Evolutionary conservation across 2,797 vertebrate species (phyloP), one percentile per base, ranked within the genome.

Genomic region (Takifugu rubripes): DNA sequence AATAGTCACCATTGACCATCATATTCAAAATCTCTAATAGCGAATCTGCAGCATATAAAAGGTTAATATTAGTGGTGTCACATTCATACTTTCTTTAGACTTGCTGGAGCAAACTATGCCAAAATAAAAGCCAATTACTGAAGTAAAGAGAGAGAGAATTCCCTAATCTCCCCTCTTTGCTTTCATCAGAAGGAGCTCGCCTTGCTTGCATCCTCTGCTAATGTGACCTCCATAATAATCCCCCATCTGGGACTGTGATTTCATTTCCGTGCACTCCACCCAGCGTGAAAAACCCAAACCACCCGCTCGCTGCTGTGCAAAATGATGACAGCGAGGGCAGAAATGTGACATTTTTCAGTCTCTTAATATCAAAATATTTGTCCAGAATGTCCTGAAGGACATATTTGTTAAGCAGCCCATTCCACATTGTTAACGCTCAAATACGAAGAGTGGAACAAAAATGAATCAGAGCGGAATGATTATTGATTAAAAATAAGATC

Each of bases 81-180:
- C 36, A 40, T 42, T 27, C 29, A 56, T 45, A 6, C 48, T 53
- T 59, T 55, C 49, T 54, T 40, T 40, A 10, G 12, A 40, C 36
- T 40, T 40, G 36, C 36, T 40, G 11, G 36, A 40, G 10, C 36
- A 40, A 40, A 40, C 36, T 40, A 40, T 40, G 12, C 36, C 45
- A 26, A 0, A 44, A 59, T n/a, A 53, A 47, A 83, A 74, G 69
- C 51, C 68, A 80, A 79, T 80, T 79, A 77, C 54, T 64, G 54
- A n/a, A 52, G 55, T 48, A 65, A 59, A 70, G 63, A 58, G 44
- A 46, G 62, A 61, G 65, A 72, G 72, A 68, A 77, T 70, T 75
- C 67, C 61, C 59, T 73, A 56, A 80, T 83, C 77, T 75, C 64
- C 68, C 44, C 61, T 64, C 59, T 77, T 63, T 73, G 64, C 70